Percentiles rank a stretch among this genome's conserved stretches.
Conservation (phyloP, 2,113 vertebrate genomes). For the Spheniscus mendiculus region DNA sequence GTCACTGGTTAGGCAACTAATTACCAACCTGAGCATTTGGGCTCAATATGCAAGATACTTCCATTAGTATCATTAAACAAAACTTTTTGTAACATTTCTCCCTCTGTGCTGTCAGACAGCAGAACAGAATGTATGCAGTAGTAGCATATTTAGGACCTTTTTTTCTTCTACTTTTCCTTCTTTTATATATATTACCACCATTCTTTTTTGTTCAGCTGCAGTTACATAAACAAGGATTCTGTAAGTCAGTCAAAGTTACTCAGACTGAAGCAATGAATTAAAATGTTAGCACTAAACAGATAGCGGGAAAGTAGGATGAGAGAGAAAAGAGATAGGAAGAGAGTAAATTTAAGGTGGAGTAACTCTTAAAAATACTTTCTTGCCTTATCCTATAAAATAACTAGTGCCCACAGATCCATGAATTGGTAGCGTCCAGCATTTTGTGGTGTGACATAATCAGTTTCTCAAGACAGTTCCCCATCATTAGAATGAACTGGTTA, state of each 20-base stretch:
- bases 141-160: background rate
- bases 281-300: background rate
- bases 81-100: background rate
- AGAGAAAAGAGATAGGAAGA: background rate
- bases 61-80: background rate
- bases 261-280: background rate
- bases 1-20: background rate
- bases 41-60: background rate
- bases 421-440: background rate
- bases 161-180: background rate
- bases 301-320: too few species aligned
- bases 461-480: background rate
- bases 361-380: background rate
- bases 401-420: accelerated
- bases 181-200: background rate
- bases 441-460: too few species aligned
- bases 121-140: background rate
- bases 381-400: background rate
- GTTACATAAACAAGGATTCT: background rate
- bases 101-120: background rate
- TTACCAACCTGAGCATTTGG: background rate
- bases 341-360: background rate
- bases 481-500: background rate
- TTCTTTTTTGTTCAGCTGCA: background rate
- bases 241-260: background rate